phyloP scores from a whole-genome alignment of 2,888 invertebrate genomes.

The Xestia rhomboidea region DNA sequence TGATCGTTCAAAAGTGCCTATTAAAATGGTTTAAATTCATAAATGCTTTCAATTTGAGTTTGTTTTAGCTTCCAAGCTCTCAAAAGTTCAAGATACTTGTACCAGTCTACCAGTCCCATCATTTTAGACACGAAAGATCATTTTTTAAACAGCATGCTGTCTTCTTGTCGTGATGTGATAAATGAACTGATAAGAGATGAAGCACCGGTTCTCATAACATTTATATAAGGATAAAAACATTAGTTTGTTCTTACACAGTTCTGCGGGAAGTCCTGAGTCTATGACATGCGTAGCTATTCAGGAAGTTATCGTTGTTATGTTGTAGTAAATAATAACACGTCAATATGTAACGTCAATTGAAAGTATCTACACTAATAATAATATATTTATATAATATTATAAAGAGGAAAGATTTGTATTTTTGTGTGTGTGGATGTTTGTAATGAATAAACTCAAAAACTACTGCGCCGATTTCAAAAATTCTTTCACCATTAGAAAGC shows the following conservation, averaged over 20 bases:
- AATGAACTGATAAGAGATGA: slow-evolving; percentile 56
- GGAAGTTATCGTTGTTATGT: background rate
- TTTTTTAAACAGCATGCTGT: slow-evolving; percentile 60
- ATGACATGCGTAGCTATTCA: slow-evolving; percentile 3
- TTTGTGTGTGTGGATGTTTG: too few relatives aligned
- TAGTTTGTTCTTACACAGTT: slow-evolving; percentile 3
- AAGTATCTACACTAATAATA: too few relatives aligned
- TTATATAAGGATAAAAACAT: slow-evolving; percentile 49
- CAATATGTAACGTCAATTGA: background rate
- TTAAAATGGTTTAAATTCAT: background rate
- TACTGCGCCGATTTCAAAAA: too few relatives aligned
- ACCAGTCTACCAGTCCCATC: slow-evolving; percentile 20
- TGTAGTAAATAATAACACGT: slow-evolving; percentile 9
- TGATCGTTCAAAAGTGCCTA: background rate
- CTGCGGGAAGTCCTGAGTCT: slow-evolving; percentile 44
- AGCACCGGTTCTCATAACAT: slow-evolving; percentile 56
- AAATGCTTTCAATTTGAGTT: background rate
- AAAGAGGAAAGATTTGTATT: too few relatives aligned
- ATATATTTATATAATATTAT: too few relatives aligned
- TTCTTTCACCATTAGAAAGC: too few relatives aligned
- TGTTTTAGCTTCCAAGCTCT: slow-evolving; percentile 1
- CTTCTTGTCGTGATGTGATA: slow-evolving; percentile 58
- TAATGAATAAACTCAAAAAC: too few relatives aligned
- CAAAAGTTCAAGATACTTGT: slow-evolving; percentile 27
- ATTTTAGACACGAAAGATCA: slow-evolving; percentile 57